These are phyloP conservation scores for Perithous albicinctus DNA, from an alignment of 2,888 invertebrate genomes.

Conservation along the genomic window DNA sequence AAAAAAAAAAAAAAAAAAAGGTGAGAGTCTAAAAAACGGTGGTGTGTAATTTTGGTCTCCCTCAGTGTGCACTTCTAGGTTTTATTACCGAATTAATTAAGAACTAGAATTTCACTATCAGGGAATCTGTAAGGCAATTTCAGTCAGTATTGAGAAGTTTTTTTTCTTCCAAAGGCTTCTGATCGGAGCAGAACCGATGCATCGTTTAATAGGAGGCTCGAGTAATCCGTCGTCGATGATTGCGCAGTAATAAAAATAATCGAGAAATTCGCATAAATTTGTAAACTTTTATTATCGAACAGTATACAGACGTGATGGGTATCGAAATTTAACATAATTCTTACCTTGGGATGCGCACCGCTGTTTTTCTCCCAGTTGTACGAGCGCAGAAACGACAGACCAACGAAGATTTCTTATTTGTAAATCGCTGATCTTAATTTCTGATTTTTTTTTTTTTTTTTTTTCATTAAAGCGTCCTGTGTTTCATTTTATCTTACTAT, in stretches of 20 bases:
- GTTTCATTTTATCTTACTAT: slow-evolving; percentile 54
- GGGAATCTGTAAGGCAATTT: slow-evolving; percentile 18
- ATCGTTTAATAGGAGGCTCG: not conserved
- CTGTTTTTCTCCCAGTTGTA: not conserved
- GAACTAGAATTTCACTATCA: not conserved
- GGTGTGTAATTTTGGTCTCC: slow-evolving; percentile 6
- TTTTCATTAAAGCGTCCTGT: slow-evolving; percentile 57
- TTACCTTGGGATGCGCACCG: slow-evolving; percentile 54
- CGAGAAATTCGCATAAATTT: slow-evolving; percentile 45
- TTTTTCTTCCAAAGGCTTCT: not conserved
- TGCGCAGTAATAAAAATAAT: slow-evolving; percentile 39
- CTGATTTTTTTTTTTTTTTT: slow-evolving; percentile 12
- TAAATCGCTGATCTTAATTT: not conserved
- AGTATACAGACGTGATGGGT: slow-evolving; percentile 61
- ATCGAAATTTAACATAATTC: slow-evolving; percentile 40
- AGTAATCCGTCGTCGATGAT: not conserved
- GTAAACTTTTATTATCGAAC: slow-evolving; percentile 64
- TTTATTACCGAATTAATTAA: slow-evolving; percentile 6
- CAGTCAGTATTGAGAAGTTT: not conserved
- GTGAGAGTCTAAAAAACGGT: too few relatives aligned
- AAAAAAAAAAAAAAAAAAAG: too few relatives aligned
- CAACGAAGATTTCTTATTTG: slow-evolving; percentile 14
- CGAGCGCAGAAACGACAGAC: slow-evolving; percentile 11
- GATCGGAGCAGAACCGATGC: slow-evolving; percentile 38
- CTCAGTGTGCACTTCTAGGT: too few relatives aligned